Percentiles rank a stretch among this genome's conserved stretches.
These are phyloP conservation scores for Yponomeuta plumbellus DNA, from an alignment of 2,888 invertebrate genomes.

Conservation along the genomic window DNA sequence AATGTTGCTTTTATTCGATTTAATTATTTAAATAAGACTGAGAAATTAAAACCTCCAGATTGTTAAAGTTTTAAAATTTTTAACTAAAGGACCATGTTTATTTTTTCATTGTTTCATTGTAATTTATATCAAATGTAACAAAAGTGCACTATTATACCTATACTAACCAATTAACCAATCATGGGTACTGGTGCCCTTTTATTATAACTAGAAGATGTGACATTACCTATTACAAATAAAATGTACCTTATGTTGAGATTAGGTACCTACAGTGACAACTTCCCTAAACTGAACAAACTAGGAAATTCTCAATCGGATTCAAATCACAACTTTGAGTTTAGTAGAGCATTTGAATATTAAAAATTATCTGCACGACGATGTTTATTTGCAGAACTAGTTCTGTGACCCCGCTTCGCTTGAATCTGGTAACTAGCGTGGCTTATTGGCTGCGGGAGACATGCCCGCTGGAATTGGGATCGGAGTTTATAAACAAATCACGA, in stretches of 20 bases:
- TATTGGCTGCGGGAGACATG: constrained; percentile 31
- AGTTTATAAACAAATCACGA: constrained; percentile 6
- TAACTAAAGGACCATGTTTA: no score
- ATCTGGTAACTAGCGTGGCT: constrained; percentile 54
- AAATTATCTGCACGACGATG: constrained; percentile 1
- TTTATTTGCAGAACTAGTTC: constrained; percentile 65
- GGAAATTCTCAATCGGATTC: background rate
- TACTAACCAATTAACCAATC: no score
- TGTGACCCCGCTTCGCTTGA: constrained; percentile 69
- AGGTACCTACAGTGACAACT: background rate
- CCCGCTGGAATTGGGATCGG: background rate
- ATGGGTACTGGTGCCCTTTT: no score
- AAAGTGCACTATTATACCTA: no score
- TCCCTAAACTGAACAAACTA: background rate
- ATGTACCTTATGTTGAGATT: no score
- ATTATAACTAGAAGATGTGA: no score
- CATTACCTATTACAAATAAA: no score
- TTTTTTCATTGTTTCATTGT: no score
- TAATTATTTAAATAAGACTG: no score
- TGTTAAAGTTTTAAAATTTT: no score
- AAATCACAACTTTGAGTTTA: constrained; percentile 5
- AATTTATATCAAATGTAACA: no score
- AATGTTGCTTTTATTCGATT: background rate
- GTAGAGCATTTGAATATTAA: constrained; percentile 11
- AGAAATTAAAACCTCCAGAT: no score